phyloP scores from a whole-genome alignment of 1,140 invertebrate genomes.

The Lethrus apterus region DNA sequence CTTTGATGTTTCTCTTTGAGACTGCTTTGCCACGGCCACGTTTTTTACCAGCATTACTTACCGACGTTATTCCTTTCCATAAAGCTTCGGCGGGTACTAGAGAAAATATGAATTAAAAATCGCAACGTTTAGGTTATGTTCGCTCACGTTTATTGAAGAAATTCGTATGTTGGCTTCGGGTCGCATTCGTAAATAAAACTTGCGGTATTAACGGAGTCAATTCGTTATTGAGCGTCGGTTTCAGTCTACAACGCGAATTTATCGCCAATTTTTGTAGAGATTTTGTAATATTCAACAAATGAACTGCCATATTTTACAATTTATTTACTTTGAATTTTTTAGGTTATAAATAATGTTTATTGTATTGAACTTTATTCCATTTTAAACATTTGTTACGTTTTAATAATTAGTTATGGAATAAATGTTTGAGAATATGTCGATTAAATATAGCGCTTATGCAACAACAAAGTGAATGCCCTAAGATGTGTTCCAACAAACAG shows the following conservation, averaged over 20 bases:
- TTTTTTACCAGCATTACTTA: conserved; percentile 93
- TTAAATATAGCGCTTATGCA: too few species aligned
- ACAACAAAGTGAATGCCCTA: too few species aligned
- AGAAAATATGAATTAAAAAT: conserved; percentile 25
- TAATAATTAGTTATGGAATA: too few species aligned
- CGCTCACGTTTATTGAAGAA: conserved; percentile 51
- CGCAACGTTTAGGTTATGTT: conserved; percentile 17
- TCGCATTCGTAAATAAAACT: conserved; percentile 22
- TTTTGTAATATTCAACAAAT: conserved; percentile 34
- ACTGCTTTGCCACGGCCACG: conserved; percentile 84
- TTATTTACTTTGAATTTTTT: too few species aligned
- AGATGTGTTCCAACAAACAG: too few species aligned
- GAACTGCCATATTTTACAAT: conserved; percentile 29
- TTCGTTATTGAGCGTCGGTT: conserved; percentile 17
- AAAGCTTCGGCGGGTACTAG: conserved; percentile 74
- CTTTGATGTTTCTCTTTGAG: conserved; percentile 62
- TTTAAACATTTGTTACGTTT: too few species aligned
- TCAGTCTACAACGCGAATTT: conserved; percentile 23
- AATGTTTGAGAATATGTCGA: too few species aligned
- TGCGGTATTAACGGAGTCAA: conserved; percentile 12
- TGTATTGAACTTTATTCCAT: too few species aligned
- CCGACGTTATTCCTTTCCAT: conserved; percentile 91
- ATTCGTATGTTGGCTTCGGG: conserved; percentile 37
- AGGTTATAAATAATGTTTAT: too few species aligned
- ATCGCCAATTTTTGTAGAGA: conserved; percentile 36